A percentile compares a stretch with the other conserved stretches of the same genome.
Conservation (phyloP, 2,888 invertebrate species). For the Volucella bombylans region DNA sequence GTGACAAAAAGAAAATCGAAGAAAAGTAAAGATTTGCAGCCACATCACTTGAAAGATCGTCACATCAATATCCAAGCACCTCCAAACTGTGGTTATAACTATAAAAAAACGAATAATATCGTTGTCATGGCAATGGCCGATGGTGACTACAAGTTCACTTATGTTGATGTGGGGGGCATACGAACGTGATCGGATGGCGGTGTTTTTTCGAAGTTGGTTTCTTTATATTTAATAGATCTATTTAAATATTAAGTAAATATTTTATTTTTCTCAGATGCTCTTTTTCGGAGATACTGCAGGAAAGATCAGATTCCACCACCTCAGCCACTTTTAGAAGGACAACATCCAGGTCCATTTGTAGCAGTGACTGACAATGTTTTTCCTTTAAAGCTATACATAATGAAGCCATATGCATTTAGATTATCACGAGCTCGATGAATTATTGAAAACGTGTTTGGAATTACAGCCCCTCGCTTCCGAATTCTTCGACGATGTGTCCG, state of each 20-base stretch:
- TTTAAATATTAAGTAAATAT: not conserved
- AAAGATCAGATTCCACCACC: constrained; percentile 35
- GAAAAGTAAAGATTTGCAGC: too few species aligned
- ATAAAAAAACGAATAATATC: constrained; percentile 24
- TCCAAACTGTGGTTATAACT: constrained; percentile 23
- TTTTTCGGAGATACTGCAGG: constrained; percentile 31
- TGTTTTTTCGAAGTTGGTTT: not conserved
- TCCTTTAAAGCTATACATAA: constrained; percentile 38
- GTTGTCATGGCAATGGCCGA: constrained; percentile 21
- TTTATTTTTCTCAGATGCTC: constrained; percentile 26
- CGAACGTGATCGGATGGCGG: constrained; percentile 7
- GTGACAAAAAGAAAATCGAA: too few species aligned
- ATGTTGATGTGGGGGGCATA: constrained; percentile 14
- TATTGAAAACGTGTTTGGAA: constrained; percentile 26
- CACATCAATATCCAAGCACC: not conserved
- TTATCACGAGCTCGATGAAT: constrained; percentile 33
- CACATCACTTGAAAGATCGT: too few species aligned
- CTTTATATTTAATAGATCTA: not conserved
- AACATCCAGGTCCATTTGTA: constrained; percentile 37
- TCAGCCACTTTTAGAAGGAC: constrained; percentile 40
- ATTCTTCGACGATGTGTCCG: constrained; percentile 31
- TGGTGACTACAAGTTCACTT: constrained; percentile 20
- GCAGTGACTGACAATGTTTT: constrained; percentile 43
- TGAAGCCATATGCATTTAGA: too few species aligned
- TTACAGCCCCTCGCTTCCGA: constrained; percentile 16